phyloP scores from a whole-genome alignment of 1,140 invertebrate species.

The Brachionus manjavacas region DNA sequence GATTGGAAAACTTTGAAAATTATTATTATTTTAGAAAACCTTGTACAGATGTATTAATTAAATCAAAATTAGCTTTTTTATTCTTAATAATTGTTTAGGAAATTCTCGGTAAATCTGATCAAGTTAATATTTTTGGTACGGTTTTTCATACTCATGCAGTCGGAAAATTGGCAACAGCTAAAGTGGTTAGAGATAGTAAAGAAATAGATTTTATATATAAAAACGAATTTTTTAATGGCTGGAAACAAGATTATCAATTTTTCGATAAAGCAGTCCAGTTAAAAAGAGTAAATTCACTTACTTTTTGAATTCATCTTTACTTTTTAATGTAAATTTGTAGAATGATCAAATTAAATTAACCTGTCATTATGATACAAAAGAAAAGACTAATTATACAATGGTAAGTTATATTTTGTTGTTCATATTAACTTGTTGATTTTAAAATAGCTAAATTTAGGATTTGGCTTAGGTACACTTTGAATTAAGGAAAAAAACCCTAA shows the following conservation, averaged over 20 bases:
- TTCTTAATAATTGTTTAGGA: not conserved
- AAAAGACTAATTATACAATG: not conserved
- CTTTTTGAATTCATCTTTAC: too few relatives aligned
- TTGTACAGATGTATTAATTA: not conserved
- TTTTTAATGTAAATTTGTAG: not conserved
- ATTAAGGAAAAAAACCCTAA: too few relatives aligned
- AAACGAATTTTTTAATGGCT: not conserved
- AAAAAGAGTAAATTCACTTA: not conserved
- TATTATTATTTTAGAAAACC: not conserved
- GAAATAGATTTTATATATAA: not conserved
- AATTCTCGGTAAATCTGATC: not conserved
- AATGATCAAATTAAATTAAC: not conserved
- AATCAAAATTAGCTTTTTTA: not conserved
- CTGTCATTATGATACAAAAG: not conserved
- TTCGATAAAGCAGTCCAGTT: not conserved
- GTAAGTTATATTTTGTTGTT: not conserved
- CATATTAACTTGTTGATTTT: too few relatives aligned
- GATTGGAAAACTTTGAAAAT: not conserved
- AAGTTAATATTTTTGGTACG: not conserved
- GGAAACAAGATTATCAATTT: slow-evolving; percentile 3
- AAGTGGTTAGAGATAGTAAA: not conserved
- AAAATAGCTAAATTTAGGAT: too few relatives aligned
- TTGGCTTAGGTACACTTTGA: too few relatives aligned
- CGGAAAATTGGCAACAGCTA: not conserved
- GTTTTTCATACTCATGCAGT: not conserved